Evolutionary conservation across 2,113 vertebrate species (phyloP), one percentile per base, ranked within the genome.

Genomic region (Maccullochella peelii): DNA sequence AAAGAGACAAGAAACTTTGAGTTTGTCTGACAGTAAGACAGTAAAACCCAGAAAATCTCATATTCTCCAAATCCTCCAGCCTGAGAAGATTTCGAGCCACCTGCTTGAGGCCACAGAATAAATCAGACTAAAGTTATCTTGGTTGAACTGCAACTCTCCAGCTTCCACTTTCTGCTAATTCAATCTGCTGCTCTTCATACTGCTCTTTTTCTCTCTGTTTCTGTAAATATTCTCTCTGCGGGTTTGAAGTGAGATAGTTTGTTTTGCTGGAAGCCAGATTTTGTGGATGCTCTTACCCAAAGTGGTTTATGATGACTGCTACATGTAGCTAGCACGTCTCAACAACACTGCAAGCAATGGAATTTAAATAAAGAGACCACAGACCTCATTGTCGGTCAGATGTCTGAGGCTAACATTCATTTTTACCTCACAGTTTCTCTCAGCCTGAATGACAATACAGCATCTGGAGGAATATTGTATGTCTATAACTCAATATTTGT

Each of bases 201-300:
- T 20, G 38, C 23, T 50, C 4, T 0, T 20, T 5, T 9, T 66
- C 59, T 25, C 33, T 8, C 11, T 25, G 27, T 76, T 15, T 75
- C 40, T 50, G 36, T 38, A 81, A 38, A 67, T 61, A 27, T 14
- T 59, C 38, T 80, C 49, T 79, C 42, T 25, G 55, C 21, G 33
- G 58, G 68, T 79, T 40, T 57, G 6, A 85, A 40, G 40, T 75
- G 63, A 50, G 49, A 74, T 23, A 23, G 58, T 71, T 65, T 71
- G 65, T 67, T 50, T 47, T n/a, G 57, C 21, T 67, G 9, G 49
- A 65, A 59, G 65, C 71, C 9, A 0, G 59, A 30, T 75, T 67
- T 42, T 52, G 2, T 7, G 14, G 33, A 55, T 10, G n/a, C n/a
- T 44, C 33, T 52, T 52, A 40, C 3, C 9, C 3, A 52, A 21